A percentile compares a stretch with the other conserved stretches of the same genome.
phyloP scores from a whole-genome alignment of 2,113 vertebrate species.

The Cariama cristata region DNA sequence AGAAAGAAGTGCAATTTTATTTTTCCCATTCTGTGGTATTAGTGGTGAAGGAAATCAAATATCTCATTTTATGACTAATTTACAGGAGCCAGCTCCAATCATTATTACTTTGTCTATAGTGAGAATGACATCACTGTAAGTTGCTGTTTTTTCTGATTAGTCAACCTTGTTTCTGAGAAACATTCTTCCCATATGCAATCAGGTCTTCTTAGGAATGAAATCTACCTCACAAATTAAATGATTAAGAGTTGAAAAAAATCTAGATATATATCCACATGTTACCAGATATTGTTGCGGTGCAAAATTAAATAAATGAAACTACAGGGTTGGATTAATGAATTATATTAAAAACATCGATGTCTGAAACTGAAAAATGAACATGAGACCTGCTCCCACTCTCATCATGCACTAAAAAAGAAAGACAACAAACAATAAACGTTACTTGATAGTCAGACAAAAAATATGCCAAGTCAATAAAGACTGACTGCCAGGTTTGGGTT shows the following conservation, averaged over 20 bases:
- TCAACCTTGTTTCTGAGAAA: conserved; percentile 17
- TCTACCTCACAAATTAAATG: not conserved
- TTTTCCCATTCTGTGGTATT: not conserved
- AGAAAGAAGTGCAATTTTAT: not conserved
- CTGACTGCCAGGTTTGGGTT: not conserved
- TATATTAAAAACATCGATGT: not conserved
- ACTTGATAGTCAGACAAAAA: not conserved
- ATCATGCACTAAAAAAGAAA: not conserved
- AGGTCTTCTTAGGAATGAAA: not conserved
- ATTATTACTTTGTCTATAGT: not conserved
- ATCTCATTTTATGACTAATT: conserved; percentile 1
- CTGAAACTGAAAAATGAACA: not conserved
- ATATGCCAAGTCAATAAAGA: not conserved
- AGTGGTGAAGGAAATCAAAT: not conserved
- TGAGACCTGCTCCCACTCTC: not conserved
- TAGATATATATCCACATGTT: not conserved
- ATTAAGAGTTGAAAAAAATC: not conserved
- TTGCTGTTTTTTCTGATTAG: not conserved
- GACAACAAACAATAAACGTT: not conserved
- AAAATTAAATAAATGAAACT: not conserved
- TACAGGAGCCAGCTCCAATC: not conserved
- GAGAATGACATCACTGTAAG: not conserved
- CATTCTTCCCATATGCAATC: not conserved
- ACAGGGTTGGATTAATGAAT: not conserved
- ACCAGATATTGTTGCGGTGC: not conserved